Percentiles rank a stretch among this genome's conserved stretches.
These are phyloP conservation scores for Eolophus roseicapilla DNA, from an alignment of 2,113 vertebrate genomes.

Conservation along the genomic window DNA sequence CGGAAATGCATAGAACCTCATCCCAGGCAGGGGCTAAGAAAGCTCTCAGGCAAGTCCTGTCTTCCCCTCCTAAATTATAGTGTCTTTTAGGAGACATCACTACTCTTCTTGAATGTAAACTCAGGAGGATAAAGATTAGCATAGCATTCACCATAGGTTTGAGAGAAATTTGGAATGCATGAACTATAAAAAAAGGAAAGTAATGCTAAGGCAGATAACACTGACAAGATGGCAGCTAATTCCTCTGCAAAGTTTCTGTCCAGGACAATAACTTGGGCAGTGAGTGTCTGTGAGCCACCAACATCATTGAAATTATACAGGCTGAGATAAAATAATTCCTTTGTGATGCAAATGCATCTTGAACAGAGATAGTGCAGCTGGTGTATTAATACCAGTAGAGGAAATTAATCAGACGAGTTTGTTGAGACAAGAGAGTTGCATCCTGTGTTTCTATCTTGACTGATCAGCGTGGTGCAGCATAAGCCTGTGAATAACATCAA, in stretches of 20 bases:
- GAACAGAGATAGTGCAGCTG: neutral
- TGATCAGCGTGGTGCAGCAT: neutral
- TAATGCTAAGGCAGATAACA: neutral
- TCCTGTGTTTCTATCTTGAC: neutral
- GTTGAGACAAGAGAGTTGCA: neutral
- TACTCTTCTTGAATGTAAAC: neutral
- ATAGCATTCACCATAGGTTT: neutral
- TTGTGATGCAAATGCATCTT: conserved; percentile 23
- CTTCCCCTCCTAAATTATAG: neutral
- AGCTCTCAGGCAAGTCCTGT: neutral
- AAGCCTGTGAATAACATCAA: neutral
- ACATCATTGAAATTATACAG: neutral
- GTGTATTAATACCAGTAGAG: neutral
- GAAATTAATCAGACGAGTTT: neutral
- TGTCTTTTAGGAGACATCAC: neutral
- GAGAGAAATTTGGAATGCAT: neutral
- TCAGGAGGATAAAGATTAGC: neutral
- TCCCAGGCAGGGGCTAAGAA: neutral
- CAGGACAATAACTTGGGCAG: neutral
- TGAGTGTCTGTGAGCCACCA: neutral
- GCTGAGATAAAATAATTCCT: neutral
- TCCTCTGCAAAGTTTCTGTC: neutral
- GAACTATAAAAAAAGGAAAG: neutral
- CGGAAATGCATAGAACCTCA: neutral
- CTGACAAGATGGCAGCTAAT: neutral